A percentile compares a stretch with the other conserved stretches of the same genome.
Evolutionary conservation across 1,140 invertebrate genomes (phyloP).

Genomic region (Papilio aristodemus): DNA sequence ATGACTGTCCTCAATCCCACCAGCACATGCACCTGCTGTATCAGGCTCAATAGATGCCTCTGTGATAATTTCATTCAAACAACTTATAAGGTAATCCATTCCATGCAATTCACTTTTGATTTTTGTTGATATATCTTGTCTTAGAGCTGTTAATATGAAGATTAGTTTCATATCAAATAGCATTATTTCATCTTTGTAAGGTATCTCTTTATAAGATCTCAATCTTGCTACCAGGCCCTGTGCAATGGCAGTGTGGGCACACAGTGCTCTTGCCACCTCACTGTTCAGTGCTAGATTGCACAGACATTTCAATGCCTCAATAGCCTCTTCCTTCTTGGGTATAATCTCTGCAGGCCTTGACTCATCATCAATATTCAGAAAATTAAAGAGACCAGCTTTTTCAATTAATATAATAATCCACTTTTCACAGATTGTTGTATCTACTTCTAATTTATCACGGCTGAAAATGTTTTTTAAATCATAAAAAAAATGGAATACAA

Average conservation of each 20-base stretch:
- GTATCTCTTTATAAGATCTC: conserved; percentile 82
- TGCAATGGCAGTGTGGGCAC: conserved; percentile 86
- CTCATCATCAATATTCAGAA: conserved; percentile 59
- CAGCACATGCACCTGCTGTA: conserved; percentile 51
- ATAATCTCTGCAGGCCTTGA: conserved; percentile 50
- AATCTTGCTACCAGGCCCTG: conserved; percentile 88
- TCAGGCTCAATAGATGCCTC: conserved; percentile 58
- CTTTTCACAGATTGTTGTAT: conserved; percentile 85
- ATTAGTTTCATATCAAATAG: conserved; percentile 94
- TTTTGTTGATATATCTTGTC: conserved; percentile 85
- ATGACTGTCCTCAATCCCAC: conserved; percentile 45
- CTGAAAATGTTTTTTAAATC: conserved; percentile 74
- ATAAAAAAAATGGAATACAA: no score
- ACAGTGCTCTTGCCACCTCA: conserved; percentile 84
- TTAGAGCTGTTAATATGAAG: conserved; percentile 92
- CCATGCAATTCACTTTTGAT: conserved; percentile 90
- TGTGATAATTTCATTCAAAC: conserved; percentile 87
- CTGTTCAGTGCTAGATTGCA: conserved; percentile 95
- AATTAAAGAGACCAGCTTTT: conserved; percentile 82
- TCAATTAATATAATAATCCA: conserved; percentile 84
- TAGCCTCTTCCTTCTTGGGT: conserved; percentile 69
- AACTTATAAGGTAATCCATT: conserved; percentile 89
- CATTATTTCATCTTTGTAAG: conserved; percentile 86
- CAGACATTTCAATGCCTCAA: conserved; percentile 93
- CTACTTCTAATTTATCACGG: conserved; percentile 88